Evolutionary conservation across 2,113 vertebrate genomes (phyloP).

Genomic region (Todiramphus saurophagus): DNA sequence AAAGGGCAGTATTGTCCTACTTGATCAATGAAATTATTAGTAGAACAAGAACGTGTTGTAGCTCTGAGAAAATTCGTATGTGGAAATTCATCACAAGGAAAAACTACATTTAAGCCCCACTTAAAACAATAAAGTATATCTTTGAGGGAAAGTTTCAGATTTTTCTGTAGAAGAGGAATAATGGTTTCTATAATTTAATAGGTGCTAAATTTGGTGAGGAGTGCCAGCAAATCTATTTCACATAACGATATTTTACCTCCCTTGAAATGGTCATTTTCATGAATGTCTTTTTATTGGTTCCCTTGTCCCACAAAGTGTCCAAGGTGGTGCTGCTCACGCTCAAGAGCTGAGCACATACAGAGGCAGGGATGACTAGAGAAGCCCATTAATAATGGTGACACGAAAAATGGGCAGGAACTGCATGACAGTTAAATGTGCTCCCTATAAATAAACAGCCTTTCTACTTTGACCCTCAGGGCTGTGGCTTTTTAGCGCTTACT

Average conservation of each 20-base stretch:
- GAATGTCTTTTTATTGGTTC: constrained; percentile 58
- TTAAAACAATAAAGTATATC: constrained; percentile 68
- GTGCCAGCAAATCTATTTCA: constrained; percentile 74
- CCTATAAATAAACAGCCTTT: constrained; percentile 40
- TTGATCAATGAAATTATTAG: not conserved
- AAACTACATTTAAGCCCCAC: constrained; percentile 14
- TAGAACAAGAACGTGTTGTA: not conserved
- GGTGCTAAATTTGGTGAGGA: constrained; percentile 64
- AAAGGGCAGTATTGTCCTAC: not conserved
- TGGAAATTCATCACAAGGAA: constrained; percentile 18
- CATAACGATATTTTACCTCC: constrained; percentile 69
- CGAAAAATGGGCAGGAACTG: constrained; percentile 45
- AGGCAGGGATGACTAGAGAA: not conserved
- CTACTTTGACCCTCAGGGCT: constrained; percentile 44
- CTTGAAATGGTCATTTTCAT: constrained; percentile 59
- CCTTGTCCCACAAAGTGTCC: constrained; percentile 30
- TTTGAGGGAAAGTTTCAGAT: constrained; percentile 62
- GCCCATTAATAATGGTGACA: constrained; percentile 32
- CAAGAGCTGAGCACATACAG: not conserved
- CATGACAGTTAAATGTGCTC: constrained; percentile 53
- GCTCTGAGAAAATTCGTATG: not conserved
- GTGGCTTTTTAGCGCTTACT: constrained; percentile 27
- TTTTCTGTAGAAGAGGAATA: constrained; percentile 48
- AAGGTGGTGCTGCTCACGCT: constrained; percentile 7
- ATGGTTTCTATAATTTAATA: constrained; percentile 68